Evolutionary conservation across 2,113 vertebrate genomes (phyloP).

Genomic region (Chamaea fasciata): DNA sequence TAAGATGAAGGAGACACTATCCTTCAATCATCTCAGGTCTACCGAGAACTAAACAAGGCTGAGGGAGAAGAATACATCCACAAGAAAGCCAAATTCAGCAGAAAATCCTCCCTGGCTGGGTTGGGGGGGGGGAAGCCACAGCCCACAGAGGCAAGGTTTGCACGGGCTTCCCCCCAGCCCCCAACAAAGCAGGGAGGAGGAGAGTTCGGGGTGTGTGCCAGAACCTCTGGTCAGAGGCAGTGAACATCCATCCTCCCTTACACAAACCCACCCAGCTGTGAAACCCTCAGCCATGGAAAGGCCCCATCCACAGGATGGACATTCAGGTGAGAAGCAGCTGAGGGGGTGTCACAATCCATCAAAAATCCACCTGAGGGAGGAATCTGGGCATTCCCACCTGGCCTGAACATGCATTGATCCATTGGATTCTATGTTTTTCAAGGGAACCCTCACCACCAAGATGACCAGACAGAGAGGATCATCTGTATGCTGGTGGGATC

Average conservation of each 20-base stretch:
- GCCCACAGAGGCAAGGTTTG: background rate
- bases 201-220: background rate
- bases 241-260: background rate
- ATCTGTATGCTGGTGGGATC: accelerated
- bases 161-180: background rate
- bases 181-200: background rate
- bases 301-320: accelerated
- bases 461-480: background rate
- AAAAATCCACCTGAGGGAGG: background rate
- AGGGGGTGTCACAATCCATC: background rate
- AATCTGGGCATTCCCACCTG: background rate
- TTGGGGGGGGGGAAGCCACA: background rate
- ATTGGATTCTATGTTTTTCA: background rate
- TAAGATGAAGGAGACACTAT: background rate
- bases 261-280: background rate
- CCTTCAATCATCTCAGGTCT: background rate
- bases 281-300: accelerated
- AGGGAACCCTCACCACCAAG: background rate
- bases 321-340: background rate
- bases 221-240: background rate
- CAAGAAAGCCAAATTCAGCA: background rate
- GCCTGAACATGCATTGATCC: background rate
- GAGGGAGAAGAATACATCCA: background rate
- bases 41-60: background rate
- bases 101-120: background rate